Base-by-base conservation (phyloP, 2,797 vertebrate genomes). In the Phataginus tricuspis region DNA sequence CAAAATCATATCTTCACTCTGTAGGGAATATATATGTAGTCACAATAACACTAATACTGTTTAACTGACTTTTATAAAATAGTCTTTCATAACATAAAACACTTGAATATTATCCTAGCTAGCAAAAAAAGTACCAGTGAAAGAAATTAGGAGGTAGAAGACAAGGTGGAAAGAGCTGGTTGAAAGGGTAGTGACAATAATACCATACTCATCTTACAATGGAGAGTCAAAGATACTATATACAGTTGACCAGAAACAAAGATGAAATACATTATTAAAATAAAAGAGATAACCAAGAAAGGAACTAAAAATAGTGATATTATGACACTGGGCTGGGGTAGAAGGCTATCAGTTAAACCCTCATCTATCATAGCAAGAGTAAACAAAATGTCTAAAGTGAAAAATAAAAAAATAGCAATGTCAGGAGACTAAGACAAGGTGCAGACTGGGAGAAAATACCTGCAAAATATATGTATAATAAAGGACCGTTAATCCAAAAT, bases 211-310 rank as follows among this genome's bases (percentile, higher is more conserved):
- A 34, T n/a, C 31, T 77, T 21, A 91, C 34, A 94, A 83, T 14
- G 29, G 12, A 59, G 29, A 90, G 29, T 83, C 72, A 80, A 90
- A 85, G 42, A 86, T 45, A 90, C 53, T 71, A 57, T 6, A 61
- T 16, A 39, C 2, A 78, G 27, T 4, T 84, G 37, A 77, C 14
- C 74, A 86, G 39, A 87, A 75, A 86, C 80, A 79, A 72, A 87
- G 45, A 55, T 53, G 14, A 59, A 80, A 87, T 57, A 45, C 1
- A 42, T 92, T 63, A 83, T 23, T 84, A 84, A 74, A 74, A 37
- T 82, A 90, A 92, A 94, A 86, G 42, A 69, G 12, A 59, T 61
- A 91, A 64, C 49, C 49, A 86, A 66, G 55, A 87, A 86, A 84
- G 39, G 66, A 88, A 75, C 51, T 74, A 45, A 68, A 85, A 94